Conservation (phyloP, 2,797 vertebrate genomes). For the Tapera naevia region DNA sequence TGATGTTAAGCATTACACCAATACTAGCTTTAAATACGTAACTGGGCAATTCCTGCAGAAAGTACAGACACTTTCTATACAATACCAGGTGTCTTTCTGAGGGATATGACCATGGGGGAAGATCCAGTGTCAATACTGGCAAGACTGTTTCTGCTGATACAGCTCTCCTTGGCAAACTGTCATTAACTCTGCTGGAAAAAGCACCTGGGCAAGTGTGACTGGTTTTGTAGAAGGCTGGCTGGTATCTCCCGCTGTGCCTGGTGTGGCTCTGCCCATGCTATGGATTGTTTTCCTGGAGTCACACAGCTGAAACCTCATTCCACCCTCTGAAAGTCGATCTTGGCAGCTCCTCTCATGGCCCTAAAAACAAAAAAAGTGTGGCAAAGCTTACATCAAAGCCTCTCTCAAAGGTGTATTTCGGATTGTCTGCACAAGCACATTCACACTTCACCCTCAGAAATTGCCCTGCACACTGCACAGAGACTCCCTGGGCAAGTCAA, state of each 20-base stretch:
- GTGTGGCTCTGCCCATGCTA: accelerated
- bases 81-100: neutral
- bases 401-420: neutral
- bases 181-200: neutral
- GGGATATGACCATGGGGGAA: neutral
- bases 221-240: neutral
- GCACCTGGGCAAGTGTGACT: neutral
- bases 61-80: neutral
- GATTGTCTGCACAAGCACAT: accelerated
- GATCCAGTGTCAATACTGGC: neutral
- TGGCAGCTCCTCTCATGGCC: neutral
- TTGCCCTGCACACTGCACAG: accelerated
- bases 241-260: neutral
- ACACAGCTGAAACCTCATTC: neutral
- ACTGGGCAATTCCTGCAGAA: neutral
- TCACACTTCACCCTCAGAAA: accelerated
- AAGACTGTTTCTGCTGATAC: neutral
- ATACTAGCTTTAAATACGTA: neutral
- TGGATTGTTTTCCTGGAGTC: neutral
- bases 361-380: accelerated
- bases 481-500: accelerated
- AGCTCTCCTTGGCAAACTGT: neutral
- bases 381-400: neutral
- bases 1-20: neutral
- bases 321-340: neutral